phyloP scores from a whole-genome alignment of 2,113 vertebrate species.

The Gadus macrocephalus region DNA sequence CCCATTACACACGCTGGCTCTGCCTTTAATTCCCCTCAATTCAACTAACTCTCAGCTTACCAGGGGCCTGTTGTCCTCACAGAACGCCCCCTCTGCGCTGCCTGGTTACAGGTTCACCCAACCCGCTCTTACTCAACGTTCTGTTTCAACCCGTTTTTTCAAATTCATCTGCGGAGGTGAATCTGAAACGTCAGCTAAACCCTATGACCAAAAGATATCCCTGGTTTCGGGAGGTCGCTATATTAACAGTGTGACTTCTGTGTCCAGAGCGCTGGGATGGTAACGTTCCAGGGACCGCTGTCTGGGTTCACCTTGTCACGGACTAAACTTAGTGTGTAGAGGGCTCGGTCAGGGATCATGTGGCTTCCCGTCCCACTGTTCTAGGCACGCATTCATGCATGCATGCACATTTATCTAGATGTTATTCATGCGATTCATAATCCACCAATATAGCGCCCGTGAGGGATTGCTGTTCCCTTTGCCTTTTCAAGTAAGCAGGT shows the following conservation, averaged over 20 bases:
- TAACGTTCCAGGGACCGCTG: constrained; percentile 17
- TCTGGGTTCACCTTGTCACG: constrained; percentile 39
- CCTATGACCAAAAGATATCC: background rate
- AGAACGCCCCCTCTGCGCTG: background rate
- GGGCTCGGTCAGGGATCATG: constrained; percentile 51
- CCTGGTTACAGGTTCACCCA: background rate
- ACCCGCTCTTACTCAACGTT: background rate
- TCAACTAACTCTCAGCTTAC: constrained; percentile 72
- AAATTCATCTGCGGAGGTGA: too few species aligned
- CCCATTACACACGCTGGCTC: constrained; percentile 73
- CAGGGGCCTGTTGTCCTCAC: constrained; percentile 32
- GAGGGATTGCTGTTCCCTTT: background rate
- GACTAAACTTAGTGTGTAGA: constrained; percentile 34
- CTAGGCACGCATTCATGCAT: constrained; percentile 23
- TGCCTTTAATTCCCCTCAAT: constrained; percentile 72
- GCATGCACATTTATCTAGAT: constrained; percentile 6
- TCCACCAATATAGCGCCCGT: background rate
- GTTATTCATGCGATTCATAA: constrained; percentile 14
- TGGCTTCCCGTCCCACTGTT: constrained; percentile 28
- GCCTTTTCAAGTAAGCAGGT: background rate
- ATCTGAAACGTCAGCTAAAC: too few species aligned
- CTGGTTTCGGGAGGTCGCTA: background rate
- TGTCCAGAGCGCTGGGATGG: constrained; percentile 23
- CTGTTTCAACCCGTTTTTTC: background rate
- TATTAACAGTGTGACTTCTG: constrained; percentile 24